These are phyloP conservation scores for Agrenia bidenticulata DNA, from an alignment of 2,888 invertebrate species.

Conservation along the genomic window DNA sequence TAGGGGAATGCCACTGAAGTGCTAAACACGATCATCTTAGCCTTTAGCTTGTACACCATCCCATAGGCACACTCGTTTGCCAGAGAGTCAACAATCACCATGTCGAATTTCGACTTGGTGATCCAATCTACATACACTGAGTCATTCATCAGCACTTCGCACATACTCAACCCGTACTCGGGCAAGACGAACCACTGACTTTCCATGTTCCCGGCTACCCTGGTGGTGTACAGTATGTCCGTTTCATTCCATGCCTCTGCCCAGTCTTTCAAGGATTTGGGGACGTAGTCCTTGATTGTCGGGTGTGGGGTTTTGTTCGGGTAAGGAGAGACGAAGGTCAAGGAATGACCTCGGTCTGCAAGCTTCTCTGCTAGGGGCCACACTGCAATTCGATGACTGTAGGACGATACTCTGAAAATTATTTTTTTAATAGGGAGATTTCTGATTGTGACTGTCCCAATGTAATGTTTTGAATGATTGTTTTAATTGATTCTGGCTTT, in stretches of 20 bases:
- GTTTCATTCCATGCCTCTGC: neutral
- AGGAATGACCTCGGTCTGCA: neutral
- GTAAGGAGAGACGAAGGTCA: slow-evolving; percentile 14
- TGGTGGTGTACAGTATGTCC: neutral
- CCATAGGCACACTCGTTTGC: slow-evolving; percentile 40
- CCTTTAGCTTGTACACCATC: slow-evolving; percentile 33
- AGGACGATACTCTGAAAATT: slow-evolving; percentile 5
- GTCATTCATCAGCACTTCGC: slow-evolving; percentile 23
- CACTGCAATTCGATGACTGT: neutral
- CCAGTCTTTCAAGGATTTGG: slow-evolving; percentile 6
- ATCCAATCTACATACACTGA: slow-evolving; percentile 26
- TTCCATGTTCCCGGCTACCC: too few relatives aligned
- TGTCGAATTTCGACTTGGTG: slow-evolving; percentile 30
- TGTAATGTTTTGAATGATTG: too few relatives aligned
- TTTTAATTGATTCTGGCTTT: neutral
- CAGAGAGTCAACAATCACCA: slow-evolving; percentile 40
- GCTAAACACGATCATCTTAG: slow-evolving; percentile 36
- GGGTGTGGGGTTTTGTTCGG: neutral
- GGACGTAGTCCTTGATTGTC: slow-evolving; percentile 2
- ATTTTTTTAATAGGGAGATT: too few relatives aligned
- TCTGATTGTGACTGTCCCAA: too few relatives aligned
- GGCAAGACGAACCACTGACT: neutral
- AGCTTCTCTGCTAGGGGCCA: slow-evolving; percentile 3
- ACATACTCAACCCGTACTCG: slow-evolving; percentile 7
- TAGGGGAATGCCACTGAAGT: slow-evolving; percentile 36